phyloP scores from a whole-genome alignment of 2,113 vertebrate species.

The Dasyornis broadbenti region DNA sequence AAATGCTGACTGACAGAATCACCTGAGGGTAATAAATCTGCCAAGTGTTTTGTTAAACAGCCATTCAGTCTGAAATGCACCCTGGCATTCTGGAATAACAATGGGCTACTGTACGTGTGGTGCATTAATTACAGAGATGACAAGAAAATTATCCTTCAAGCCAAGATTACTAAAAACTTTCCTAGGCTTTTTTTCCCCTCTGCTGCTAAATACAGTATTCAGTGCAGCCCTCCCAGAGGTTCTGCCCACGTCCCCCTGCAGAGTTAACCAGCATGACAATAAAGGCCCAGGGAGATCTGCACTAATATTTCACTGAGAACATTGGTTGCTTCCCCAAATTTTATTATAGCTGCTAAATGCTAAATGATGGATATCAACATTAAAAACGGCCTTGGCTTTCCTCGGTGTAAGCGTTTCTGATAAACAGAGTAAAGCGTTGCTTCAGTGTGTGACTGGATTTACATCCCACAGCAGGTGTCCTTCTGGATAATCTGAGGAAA shows the following conservation, averaged over 20 bases:
- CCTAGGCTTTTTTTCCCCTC: not conserved
- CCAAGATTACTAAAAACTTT: slow-evolving; percentile 62
- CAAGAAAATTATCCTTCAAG: slow-evolving; percentile 77
- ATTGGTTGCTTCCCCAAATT: not conserved
- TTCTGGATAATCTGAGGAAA: not conserved
- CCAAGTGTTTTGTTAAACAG: slow-evolving; percentile 75
- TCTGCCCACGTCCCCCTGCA: not conserved
- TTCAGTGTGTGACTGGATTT: not conserved
- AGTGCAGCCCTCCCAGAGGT: not conserved
- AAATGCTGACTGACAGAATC: slow-evolving; percentile 74
- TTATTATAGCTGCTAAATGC: not conserved
- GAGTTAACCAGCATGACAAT: not conserved
- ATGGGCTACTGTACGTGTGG: slow-evolving; percentile 56
- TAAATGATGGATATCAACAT: not conserved
- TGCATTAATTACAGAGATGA: slow-evolving; percentile 77
- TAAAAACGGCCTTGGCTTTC: not conserved
- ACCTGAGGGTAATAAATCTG: slow-evolving; percentile 70
- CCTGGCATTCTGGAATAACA: slow-evolving; percentile 69
- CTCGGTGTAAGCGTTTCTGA: not conserved
- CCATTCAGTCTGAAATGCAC: slow-evolving; percentile 72
- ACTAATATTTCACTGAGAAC: not conserved
- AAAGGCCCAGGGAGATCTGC: not conserved
- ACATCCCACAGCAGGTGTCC: not conserved
- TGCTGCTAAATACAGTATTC: not conserved
- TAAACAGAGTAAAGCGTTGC: not conserved